Evolutionary conservation across 1,140 invertebrate species (phyloP), one percentile per base, ranked within the genome.

Genomic region (Drosophila ficusphila): DNA sequence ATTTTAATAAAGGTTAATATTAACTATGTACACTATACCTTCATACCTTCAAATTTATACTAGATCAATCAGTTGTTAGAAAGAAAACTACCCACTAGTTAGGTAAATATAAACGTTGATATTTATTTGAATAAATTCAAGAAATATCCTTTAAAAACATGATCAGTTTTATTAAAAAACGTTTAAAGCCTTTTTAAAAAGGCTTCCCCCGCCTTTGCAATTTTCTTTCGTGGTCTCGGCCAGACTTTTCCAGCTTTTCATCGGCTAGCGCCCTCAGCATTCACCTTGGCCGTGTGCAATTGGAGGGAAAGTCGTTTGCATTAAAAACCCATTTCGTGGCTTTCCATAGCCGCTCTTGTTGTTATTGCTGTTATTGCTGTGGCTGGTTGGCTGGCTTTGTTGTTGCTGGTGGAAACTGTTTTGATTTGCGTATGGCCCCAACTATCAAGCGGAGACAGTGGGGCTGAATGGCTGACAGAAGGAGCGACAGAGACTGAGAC

Each of bases 321-420:
- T 85, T 81, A 81, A 81, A 85, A 86, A 57, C 67, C 85, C 78
- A 85, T 85, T 85, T 76, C 62, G 81, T 73, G 81, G 81, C 72
- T 79, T 74, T 62, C 51, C 54, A 71, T 72, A 60, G 38, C 33
- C 56, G 31, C 47, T 69, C 41, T 27, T 65, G 48, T 47, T 57
- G 36, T 18, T 47, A 25, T 39, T 27, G 36, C 31, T 52, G 14
- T 36, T 42, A 48, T 31, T 60, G 18, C 39, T 75, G 49, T 51
- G 42, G 21, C 11, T 36, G 51, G 60, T 41, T 42, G 21, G 44
- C 4, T 16, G 53, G 23, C 23, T 16, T 54, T 58, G 54, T 64
- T 60, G 56, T 61, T 61, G 56, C 44, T 47, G 64, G 54, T 58
- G 44, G 49, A 51, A 76, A 76, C 61, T 49, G 44, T 76, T 81